Conservation (phyloP, 2,113 vertebrate species). For the Paracanthobrama guichenoti region DNA sequence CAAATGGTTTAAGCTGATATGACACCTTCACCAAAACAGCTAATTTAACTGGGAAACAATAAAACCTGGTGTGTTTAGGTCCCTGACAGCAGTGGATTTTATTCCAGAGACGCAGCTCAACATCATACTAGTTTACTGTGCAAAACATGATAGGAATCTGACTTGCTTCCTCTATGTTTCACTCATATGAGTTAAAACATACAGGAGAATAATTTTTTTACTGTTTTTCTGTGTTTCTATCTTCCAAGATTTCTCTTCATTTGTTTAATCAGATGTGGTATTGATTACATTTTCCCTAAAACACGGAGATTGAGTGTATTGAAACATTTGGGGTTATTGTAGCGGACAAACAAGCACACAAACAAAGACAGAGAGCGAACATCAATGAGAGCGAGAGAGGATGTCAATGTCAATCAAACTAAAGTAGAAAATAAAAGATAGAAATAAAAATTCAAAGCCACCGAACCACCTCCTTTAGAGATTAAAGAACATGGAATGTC, state of each 20-base stretch:
- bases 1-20: neutral
- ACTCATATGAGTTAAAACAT: constrained; percentile 11
- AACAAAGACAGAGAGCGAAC: constrained; percentile 1
- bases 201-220: constrained; percentile 3
- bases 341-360: constrained; percentile 40
- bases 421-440: constrained; percentile 55
- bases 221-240: constrained; percentile 45
- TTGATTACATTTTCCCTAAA: constrained; percentile 77
- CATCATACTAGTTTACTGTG: constrained; percentile 10
- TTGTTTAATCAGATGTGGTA: constrained; percentile 74
- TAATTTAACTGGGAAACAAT: neutral
- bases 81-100: constrained; percentile 47
- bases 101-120: constrained; percentile 35
- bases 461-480: neutral
- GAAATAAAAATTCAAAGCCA: constrained; percentile 64
- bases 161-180: neutral
- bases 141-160: constrained; percentile 32
- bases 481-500: constrained; percentile 14
- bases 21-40: neutral
- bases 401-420: neutral
- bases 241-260: constrained; percentile 57
- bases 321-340: constrained; percentile 11
- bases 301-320: constrained; percentile 66
- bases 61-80: constrained; percentile 39
- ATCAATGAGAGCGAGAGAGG: neutral